Conservation (phyloP, 92 coral and sea anemone species). For the Porites evermanni region DNA sequence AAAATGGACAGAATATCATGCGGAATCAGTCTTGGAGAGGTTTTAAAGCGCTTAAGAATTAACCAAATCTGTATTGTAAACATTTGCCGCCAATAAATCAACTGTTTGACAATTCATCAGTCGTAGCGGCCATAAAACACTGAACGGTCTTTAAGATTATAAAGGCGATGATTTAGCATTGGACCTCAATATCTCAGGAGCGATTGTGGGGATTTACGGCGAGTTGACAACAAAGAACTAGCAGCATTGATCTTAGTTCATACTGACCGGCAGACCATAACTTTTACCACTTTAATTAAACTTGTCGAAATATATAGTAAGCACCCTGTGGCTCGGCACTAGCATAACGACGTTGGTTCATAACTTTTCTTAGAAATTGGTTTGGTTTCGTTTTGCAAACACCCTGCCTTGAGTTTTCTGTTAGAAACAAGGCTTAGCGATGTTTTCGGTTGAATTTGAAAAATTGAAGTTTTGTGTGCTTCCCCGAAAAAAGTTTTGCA, state of each 20-base stretch:
- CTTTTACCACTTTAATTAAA: constrained; percentile 35
- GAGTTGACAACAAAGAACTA: constrained; percentile 9
- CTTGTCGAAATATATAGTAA: neutral
- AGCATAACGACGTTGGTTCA: constrained; percentile 3
- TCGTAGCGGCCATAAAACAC: neutral
- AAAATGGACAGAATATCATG: neutral
- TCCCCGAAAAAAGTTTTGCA: neutral
- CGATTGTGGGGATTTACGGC: neutral
- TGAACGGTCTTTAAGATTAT: neutral
- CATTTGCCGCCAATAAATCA: constrained; percentile 20
- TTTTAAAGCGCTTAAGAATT: neutral
- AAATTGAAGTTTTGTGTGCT: neutral
- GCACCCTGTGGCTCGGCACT: constrained; percentile 18
- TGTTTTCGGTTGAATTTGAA: neutral
- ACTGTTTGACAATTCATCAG: neutral
- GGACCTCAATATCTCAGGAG: neutral
- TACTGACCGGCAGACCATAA: constrained; percentile 2
- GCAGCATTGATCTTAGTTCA: constrained; percentile 1
- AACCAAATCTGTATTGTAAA: neutral
- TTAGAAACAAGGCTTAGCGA: neutral
- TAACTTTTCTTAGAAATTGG: neutral
- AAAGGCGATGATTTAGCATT: constrained; percentile 10
- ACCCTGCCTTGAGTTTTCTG: neutral
- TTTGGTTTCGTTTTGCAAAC: neutral
- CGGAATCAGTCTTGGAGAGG: neutral